A percentile compares a stretch with the other conserved stretches of the same genome.
phyloP scores from a whole-genome alignment of 1,140 invertebrate species.

The Megathymus violae region DNA sequence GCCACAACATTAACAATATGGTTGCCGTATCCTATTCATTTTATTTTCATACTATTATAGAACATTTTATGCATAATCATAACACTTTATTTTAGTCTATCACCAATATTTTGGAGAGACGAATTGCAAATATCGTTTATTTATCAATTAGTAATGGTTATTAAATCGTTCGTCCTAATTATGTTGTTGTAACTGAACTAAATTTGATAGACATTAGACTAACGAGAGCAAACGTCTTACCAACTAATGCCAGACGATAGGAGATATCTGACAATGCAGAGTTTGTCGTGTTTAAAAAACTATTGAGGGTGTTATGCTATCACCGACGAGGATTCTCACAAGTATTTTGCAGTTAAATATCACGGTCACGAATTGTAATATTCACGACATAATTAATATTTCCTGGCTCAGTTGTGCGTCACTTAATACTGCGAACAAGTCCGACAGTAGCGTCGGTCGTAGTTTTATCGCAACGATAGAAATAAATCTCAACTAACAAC shows the following conservation, averaged over 20 bases:
- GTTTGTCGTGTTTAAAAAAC: too few species aligned
- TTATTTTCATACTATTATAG: too few species aligned
- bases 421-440: not conserved
- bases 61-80: too few species aligned
- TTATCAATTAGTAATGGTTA: constrained; percentile 34
- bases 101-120: not conserved
- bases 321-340: not conserved
- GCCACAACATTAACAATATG: too few species aligned
- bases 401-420: not conserved
- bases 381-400: not conserved
- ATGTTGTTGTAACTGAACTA: constrained; percentile 22
- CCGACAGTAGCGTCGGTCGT: constrained; percentile 3
- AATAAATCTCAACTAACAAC: constrained; percentile 25
- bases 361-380: not conserved
- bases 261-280: too few species aligned
- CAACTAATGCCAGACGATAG: too few species aligned
- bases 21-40: too few species aligned
- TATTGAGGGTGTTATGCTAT: not conserved
- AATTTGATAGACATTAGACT: constrained; percentile 13
- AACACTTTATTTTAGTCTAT: too few species aligned
- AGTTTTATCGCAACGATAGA: constrained; percentile 15
- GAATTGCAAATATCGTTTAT: constrained; percentile 6
- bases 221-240: constrained; percentile 1
- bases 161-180: constrained; percentile 45
- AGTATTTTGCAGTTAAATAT: not conserved